Base-by-base conservation (phyloP, 2,888 invertebrate genomes). In the Chelonus formosanus region DNA sequence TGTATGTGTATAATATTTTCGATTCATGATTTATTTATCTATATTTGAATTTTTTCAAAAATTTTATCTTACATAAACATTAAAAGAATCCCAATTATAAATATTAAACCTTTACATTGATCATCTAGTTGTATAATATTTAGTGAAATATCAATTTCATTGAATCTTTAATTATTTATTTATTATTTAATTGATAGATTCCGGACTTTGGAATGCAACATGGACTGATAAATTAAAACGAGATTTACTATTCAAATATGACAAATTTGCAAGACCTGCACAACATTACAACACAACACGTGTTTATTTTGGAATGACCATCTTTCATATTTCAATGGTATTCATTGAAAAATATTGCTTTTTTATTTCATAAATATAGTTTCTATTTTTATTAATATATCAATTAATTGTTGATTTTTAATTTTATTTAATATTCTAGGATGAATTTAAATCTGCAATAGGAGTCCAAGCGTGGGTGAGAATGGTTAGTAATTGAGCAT, bases 311-410 rank as follows among this genome's bases (percentile, higher is more conserved):
- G 86, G 86, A 36, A 78, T 93, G 40, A 86, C 87, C 67, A 83
- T 91, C 63, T 84, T 86, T 60, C 92, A 92, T 78, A 86, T 92
- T 43, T 88, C 90, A 73, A 80, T 93, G 74, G 84, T 80, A 70
- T 20, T 20, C 20, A 20, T 20, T 20, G 20, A 20, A 20, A 20
- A 20, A 20, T 20, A 20, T 20, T 20, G 20, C 20, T 20, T 20
- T 20, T 20, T 2, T 20, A 20, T 20, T 20, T 20, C 2, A 20
- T 20, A 20, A 20, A 20, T 20, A n/a, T n/a, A n/a, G n/a, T n/a
- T n/a, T n/a, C n/a, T n/a, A n/a, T n/a, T n/a, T n/a, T n/a, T n/a
- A n/a, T n/a, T n/a, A n/a, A n/a, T n/a, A 20, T 20, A 20, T 20
- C 20, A 20, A 20, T 20, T 20, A 68, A 67, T 67, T 40, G 40